A percentile compares a stretch with the other conserved stretches of the same genome.
Evolutionary conservation across 2,888 invertebrate species (phyloP).

Genomic region (Odontothrips loti): DNA sequence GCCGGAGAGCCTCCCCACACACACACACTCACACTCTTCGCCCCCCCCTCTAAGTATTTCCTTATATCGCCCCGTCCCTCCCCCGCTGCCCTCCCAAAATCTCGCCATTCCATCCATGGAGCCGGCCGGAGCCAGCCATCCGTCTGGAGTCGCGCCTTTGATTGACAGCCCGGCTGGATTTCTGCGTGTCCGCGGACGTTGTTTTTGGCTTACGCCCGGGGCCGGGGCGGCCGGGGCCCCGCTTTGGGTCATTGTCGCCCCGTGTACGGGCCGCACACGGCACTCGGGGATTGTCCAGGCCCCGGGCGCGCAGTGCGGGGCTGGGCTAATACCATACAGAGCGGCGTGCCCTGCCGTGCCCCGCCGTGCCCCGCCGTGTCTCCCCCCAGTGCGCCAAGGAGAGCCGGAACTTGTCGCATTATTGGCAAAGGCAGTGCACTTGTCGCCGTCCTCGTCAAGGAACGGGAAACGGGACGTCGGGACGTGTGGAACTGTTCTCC

Average conservation of each 20-base stretch:
- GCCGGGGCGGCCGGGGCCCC: background rate
- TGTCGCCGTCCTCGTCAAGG: background rate
- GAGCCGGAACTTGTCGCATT: background rate
- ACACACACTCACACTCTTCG: too few relatives aligned
- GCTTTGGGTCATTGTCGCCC: background rate
- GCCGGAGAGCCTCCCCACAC: too few relatives aligned
- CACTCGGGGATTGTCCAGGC: background rate
- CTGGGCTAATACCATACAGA: background rate
- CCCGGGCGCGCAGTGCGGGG: background rate
- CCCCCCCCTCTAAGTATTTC: too few relatives aligned
- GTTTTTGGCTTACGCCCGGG: slow-evolving; percentile 2
- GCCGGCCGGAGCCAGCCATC: too few relatives aligned
- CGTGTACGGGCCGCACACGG: background rate
- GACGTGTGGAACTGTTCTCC: background rate
- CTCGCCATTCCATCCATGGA: too few relatives aligned
- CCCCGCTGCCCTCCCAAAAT: too few relatives aligned
- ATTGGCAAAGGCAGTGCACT: slow-evolving; percentile 1
- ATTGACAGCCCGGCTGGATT: background rate
- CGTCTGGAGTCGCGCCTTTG: background rate
- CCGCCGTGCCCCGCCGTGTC: background rate
- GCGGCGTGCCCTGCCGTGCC: background rate
- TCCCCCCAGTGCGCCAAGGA: background rate
- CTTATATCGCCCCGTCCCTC: too few relatives aligned
- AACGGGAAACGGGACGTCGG: too few relatives aligned
- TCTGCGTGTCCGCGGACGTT: background rate